Evolutionary conservation across 1,140 invertebrate genomes (phyloP), one percentile per base, ranked within the genome.

Genomic region (Rhagoletis pomonella): DNA sequence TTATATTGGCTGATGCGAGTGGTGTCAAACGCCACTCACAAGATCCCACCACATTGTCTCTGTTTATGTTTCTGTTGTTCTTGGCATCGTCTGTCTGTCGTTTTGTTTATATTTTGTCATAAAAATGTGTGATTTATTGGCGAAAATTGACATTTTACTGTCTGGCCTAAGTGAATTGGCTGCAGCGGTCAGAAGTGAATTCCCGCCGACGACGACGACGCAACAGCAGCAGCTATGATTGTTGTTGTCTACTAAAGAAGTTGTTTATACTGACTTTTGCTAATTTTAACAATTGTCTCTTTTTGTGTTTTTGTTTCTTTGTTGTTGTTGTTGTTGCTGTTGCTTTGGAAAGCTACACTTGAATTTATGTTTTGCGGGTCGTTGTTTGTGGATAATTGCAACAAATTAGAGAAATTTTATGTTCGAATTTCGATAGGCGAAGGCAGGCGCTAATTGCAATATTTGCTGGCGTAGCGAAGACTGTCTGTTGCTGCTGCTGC

Each of bases 401-500:
- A 81, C 73, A 81, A 81, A 81, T 81, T 81, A 14, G 73, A 81
- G 73, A 81, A 81, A 81, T 81, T 81, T 81, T 81, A 81, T 81
- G 73, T 81, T 81, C 73, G 47, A 81, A 81, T 81, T 81, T 81
- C 73, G 47, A 81, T 81, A 81, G 73, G 73, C 73, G 47, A 81
- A 81, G 73, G 47, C 44, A 81, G 47, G 47, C 73, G 73, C 73
- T 81, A 81, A 81, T 81, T 81, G 73, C 73, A 81, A 81, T 81
- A 81, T 81, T 81, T 55, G 47, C 73, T 81, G 44, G 42, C 47
- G 44, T n/a, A 77, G 9, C 39, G 3, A 44, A 9, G n/a, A 44
- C 29, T 77, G 3, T 1, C 39, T 73, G 14, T 17, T 50, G n/a
- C 64, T 7, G 39, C n/a, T 67, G 64, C 64, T 4, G n/a, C 29